A percentile compares a stretch with the other conserved stretches of the same genome.
Evolutionary conservation across 2,797 vertebrate species (phyloP).

Genomic region (Oreonectes daqikongensis): DNA sequence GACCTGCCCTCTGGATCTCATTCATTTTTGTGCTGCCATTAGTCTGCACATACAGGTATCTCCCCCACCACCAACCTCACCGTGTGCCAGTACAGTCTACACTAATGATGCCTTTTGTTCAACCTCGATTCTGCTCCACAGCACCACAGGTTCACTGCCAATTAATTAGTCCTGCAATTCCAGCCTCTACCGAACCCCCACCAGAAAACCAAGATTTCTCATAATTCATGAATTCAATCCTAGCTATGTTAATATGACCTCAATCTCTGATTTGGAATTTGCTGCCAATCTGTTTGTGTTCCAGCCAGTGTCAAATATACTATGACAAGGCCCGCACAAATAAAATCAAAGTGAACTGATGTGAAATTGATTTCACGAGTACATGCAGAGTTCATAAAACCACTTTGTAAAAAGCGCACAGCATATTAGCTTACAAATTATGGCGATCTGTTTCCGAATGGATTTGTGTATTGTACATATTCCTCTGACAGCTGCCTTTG

Average conservation of each 20-base stretch:
- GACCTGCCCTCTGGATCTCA: constrained; percentile 22
- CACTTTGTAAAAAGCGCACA: neutral
- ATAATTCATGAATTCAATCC: neutral
- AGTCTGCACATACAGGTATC: constrained; percentile 27
- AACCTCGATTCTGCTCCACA: constrained; percentile 35
- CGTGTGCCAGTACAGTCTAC: constrained; percentile 1
- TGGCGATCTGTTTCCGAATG: constrained; percentile 9
- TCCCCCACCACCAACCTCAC: constrained; percentile 12
- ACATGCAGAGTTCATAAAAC: neutral
- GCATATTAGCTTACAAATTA: constrained; percentile 20
- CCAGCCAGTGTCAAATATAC: neutral
- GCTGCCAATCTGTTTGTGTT: neutral
- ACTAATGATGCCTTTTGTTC: constrained; percentile 41
- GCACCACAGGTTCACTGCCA: constrained; percentile 18
- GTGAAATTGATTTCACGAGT: constrained; percentile 9
- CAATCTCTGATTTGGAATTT: constrained; percentile 1
- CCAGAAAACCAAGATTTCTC: neutral
- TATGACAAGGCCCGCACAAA: neutral
- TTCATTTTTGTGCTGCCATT: constrained; percentile 18
- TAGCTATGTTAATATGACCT: neutral
- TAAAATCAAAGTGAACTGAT: constrained; percentile 23
- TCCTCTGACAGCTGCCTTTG: constrained; percentile 30
- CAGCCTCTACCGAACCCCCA: neutral
- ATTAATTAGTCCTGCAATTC: constrained; percentile 47
- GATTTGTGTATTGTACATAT: constrained; percentile 26